Conservation (phyloP, 2,888 invertebrate species). For the Cataglyphis albicans region DNA sequence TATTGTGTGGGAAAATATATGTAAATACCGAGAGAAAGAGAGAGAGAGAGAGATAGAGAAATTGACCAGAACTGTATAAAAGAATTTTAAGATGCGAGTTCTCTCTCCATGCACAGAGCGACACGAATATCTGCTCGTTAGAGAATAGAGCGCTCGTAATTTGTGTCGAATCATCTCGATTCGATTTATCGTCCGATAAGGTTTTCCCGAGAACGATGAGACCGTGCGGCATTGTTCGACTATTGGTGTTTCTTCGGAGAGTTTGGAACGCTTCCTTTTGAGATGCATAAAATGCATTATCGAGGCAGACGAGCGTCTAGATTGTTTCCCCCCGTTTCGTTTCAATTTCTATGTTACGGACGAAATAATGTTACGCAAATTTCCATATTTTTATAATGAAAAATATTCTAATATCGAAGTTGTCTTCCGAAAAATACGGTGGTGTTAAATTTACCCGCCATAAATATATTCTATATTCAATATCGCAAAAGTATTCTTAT, state of each 20-base stretch:
- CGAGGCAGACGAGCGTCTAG: not conserved
- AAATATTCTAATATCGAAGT: not conserved
- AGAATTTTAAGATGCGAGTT: conserved; percentile 27
- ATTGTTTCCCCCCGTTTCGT: conserved; percentile 11
- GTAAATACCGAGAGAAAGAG: not conserved
- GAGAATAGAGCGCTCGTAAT: conserved; percentile 32
- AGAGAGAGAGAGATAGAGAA: not conserved
- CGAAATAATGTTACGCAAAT: not conserved
- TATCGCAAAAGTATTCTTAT: not conserved
- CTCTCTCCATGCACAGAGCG: not conserved
- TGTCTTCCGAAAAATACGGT: not conserved
- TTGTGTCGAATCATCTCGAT: conserved; percentile 47
- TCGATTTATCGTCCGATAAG: conserved; percentile 48
- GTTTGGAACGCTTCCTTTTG: not conserved
- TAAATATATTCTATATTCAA: not conserved
- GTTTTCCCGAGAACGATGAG: not conserved
- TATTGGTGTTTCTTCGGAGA: conserved; percentile 10
- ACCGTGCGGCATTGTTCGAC: conserved; percentile 32
- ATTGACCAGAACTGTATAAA: conserved; percentile 19
- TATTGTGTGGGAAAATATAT: conserved; percentile 12
- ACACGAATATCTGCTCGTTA: conserved; percentile 28
- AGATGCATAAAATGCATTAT: conserved; percentile 35
- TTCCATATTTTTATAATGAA: not conserved
- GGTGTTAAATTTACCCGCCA: not conserved
- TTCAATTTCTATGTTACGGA: conserved; percentile 5